A percentile compares a stretch with the other conserved stretches of the same genome.
These are phyloP conservation scores for Holcopasites calliopsidis DNA, from an alignment of 1,140 invertebrate genomes.

Conservation along the genomic window DNA sequence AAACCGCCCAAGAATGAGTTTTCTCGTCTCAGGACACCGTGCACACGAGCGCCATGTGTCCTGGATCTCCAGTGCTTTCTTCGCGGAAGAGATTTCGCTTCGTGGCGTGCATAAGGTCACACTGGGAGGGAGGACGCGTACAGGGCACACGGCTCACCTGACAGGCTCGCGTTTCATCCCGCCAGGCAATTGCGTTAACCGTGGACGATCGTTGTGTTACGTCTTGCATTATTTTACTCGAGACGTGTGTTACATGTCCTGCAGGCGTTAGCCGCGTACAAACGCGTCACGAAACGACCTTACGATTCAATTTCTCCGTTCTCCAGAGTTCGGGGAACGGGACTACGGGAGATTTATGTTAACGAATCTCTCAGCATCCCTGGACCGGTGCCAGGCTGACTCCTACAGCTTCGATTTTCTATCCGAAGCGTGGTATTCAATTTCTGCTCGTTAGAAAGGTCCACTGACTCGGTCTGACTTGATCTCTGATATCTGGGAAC, in stretches of 20 bases:
- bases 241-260: conserved; percentile 28
- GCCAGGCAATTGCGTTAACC: conserved; percentile 15
- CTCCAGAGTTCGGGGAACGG: not conserved
- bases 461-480: too few species aligned
- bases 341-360: not conserved
- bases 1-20: too few species aligned
- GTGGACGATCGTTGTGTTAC: conserved; percentile 22
- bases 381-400: not conserved
- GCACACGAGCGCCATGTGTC: not conserved
- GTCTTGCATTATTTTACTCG: conserved; percentile 35
- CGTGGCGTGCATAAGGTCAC: conserved; percentile 40
- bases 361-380: not conserved
- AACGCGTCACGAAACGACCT: conserved; percentile 22
- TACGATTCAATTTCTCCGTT: conserved; percentile 38
- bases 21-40: not conserved
- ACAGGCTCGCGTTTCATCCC: conserved; percentile 45
- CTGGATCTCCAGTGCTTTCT: conserved; percentile 29
- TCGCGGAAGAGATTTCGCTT: conserved; percentile 32
- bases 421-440: too few species aligned
- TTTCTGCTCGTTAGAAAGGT: too few species aligned
- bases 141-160: conserved; percentile 41
- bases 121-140: conserved; percentile 10
- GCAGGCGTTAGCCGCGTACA: not conserved
- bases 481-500: too few species aligned
- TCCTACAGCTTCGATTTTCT: not conserved